Evolutionary conservation across 2,113 vertebrate species (phyloP).

Genomic region (Taxidea taxus): DNA sequence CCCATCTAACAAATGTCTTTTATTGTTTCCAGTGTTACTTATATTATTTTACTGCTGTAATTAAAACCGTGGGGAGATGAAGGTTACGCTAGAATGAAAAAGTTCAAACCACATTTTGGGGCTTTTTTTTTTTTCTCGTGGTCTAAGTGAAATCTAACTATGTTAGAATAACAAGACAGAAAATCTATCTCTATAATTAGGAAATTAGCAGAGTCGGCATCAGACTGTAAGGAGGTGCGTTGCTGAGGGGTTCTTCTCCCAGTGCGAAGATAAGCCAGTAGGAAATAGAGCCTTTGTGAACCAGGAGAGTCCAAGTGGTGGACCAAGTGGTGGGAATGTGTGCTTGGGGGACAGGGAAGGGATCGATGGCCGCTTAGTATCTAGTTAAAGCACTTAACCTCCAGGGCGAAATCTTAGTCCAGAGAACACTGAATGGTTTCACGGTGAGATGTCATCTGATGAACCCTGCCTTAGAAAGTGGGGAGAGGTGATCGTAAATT

Average conservation of each 20-base stretch:
- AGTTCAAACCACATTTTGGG: conserved; percentile 33
- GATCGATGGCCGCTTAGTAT: background rate
- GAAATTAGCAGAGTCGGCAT: conserved; percentile 69
- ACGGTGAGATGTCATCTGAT: conserved; percentile 73
- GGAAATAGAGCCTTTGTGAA: background rate
- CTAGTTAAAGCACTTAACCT: conserved; percentile 64
- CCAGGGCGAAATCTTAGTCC: conserved; percentile 66
- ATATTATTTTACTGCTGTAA: conserved; percentile 42
- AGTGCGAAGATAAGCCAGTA: background rate
- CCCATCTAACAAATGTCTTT: conserved; percentile 28
- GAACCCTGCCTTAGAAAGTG: conserved; percentile 42
- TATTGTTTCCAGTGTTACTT: conserved; percentile 30
- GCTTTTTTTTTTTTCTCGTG: background rate
- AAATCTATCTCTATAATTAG: conserved; percentile 80
- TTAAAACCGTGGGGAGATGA: conserved; percentile 51
- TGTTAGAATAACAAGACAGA: conserved; percentile 67
- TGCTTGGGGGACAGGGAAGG: background rate
- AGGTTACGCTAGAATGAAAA: conserved; percentile 32
- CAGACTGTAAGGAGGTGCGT: background rate
- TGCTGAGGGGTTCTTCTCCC: background rate
- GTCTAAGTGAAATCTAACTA: conserved; percentile 72
- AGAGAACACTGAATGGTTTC: conserved; percentile 71
- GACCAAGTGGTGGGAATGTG: background rate
- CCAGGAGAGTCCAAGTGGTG: background rate
- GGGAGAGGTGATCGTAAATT: conserved; percentile 63